Evolutionary conservation across 2,888 invertebrate genomes (phyloP).

Genomic region (Tupiocoris notatus): DNA sequence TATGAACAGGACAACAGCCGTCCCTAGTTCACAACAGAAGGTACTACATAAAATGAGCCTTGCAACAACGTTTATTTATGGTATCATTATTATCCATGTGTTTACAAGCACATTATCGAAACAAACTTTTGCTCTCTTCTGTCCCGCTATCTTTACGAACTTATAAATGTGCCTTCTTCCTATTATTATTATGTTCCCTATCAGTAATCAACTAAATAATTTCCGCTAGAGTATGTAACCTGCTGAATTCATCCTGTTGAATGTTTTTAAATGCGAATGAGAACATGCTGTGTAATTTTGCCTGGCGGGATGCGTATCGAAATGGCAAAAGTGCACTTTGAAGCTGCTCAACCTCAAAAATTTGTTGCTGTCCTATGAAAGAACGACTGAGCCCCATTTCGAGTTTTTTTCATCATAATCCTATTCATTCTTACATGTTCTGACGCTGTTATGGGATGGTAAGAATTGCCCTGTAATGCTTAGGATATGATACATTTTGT

Average conservation of each 20-base stretch:
- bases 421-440: too few relatives aligned
- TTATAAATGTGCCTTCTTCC: slow-evolving; percentile 37
- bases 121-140: slow-evolving; percentile 36
- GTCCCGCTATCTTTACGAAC: slow-evolving; percentile 37
- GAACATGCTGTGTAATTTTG: slow-evolving; percentile 11
- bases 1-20: slow-evolving; percentile 47
- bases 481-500: too few relatives aligned
- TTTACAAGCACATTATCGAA: slow-evolving; percentile 4
- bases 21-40: slow-evolving; percentile 48
- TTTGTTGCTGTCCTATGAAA: too few relatives aligned
- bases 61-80: slow-evolving; percentile 21
- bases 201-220: not conserved
- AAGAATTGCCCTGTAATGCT: too few relatives aligned
- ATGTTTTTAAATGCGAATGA: slow-evolving; percentile 25
- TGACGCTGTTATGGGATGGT: too few relatives aligned
- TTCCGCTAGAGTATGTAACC: slow-evolving; percentile 3
- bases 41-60: slow-evolving; percentile 34
- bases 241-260: not conserved
- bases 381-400: too few relatives aligned
- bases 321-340: not conserved
- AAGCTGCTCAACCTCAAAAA: slow-evolving; percentile 9
- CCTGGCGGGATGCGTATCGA: slow-evolving; percentile 7
- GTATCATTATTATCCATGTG: slow-evolving; percentile 12
- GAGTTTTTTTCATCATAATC: too few relatives aligned
- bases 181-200: not conserved